These are phyloP conservation scores for Oceanodroma leucorhoa DNA, from an alignment of 2,797 vertebrate species.

Conservation along the genomic window DNA sequence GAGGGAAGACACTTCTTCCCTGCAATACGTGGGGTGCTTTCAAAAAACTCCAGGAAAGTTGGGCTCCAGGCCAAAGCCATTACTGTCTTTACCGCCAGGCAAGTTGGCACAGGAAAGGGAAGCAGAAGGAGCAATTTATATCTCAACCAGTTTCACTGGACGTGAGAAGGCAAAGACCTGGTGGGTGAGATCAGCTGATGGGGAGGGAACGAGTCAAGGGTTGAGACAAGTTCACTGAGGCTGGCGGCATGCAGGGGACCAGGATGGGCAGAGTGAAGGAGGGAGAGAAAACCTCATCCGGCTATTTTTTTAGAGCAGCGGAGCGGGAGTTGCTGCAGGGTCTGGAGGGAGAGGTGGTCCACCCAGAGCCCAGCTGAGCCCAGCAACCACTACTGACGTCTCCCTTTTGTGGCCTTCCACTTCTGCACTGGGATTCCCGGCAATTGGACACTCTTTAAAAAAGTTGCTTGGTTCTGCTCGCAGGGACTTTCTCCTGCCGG, in stretches of 20 bases:
- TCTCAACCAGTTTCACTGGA: not conserved
- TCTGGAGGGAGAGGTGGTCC: not conserved
- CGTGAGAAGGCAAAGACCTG: not conserved
- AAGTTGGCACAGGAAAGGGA: not conserved
- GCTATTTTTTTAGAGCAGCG: not conserved
- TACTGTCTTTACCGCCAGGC: not conserved
- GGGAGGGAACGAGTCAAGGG: not conserved
- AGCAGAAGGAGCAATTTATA: not conserved
- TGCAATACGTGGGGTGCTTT: not conserved
- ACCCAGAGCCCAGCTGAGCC: not conserved
- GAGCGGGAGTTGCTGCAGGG: not conserved
- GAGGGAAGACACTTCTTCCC: not conserved
- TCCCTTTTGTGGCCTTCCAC: not conserved
- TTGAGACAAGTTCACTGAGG: not conserved
- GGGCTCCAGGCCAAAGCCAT: not conserved
- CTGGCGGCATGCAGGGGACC: fast-evolving
- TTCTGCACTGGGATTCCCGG: not conserved
- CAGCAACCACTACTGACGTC: not conserved
- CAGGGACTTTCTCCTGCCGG: not conserved
- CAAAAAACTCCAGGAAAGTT: not conserved
- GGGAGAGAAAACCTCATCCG: not conserved
- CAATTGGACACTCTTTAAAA: not conserved
- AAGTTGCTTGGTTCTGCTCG: not conserved
- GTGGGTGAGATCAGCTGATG: not conserved
- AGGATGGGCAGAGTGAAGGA: not conserved